phyloP scores from a whole-genome alignment of 2,888 invertebrate genomes.

The Synanthedon myopaeformis region DNA sequence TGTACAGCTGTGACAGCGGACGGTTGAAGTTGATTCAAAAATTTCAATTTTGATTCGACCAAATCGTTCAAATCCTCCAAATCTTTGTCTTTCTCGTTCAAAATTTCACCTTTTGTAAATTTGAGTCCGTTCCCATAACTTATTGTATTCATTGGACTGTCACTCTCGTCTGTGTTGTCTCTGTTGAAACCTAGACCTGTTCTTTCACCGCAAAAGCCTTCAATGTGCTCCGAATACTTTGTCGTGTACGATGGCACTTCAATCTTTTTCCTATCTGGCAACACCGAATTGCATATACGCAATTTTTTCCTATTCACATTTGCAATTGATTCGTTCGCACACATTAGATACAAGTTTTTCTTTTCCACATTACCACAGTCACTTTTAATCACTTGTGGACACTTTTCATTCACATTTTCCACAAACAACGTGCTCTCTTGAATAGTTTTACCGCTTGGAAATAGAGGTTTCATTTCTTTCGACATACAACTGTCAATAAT shows the following conservation, averaged over 20 bases:
- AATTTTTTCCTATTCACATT: constrained; percentile 43
- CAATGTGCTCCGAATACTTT: constrained; percentile 56
- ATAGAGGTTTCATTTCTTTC: constrained; percentile 19
- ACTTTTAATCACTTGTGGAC: constrained; percentile 16
- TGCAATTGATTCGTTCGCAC: constrained; percentile 27
- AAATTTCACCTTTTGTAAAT: constrained; percentile 65
- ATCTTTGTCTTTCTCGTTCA: constrained; percentile 51
- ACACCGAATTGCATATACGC: constrained; percentile 53
- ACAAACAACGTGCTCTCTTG: constrained; percentile 22
- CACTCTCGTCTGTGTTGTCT: constrained; percentile 19
- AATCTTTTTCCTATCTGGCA: constrained; percentile 38
- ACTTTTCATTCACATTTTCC: constrained; percentile 20
- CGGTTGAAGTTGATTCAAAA: constrained; percentile 58
- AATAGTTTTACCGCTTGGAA: constrained; percentile 26
- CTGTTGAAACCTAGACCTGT: constrained; percentile 61
- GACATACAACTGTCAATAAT: constrained; percentile 11
- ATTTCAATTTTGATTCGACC: constrained; percentile 65
- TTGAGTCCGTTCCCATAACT: constrained; percentile 53
- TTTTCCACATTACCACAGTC: constrained; percentile 23
- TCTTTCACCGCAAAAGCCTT: constrained; percentile 53
- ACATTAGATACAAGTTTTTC: constrained; percentile 50
- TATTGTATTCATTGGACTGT: constrained; percentile 41
- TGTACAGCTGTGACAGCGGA: constrained; percentile 61
- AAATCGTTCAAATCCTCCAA: constrained; percentile 46
- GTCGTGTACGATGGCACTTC: constrained; percentile 51